A percentile compares a stretch with the other conserved stretches of the same genome.
Conservation (phyloP, 2,113 vertebrate species). For the Chionis minor region DNA sequence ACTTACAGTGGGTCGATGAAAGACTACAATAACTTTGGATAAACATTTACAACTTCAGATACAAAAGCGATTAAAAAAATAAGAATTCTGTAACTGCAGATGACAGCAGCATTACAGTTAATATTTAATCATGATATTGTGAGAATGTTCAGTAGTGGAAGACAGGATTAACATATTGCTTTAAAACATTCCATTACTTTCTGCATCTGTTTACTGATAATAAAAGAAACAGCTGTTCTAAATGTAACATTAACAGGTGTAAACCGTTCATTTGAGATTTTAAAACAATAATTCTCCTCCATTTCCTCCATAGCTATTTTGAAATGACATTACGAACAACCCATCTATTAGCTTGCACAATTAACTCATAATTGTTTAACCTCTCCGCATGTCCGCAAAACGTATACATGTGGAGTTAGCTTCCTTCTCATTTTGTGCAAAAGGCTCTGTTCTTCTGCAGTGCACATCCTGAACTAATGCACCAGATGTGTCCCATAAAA, state of each 20-base stretch:
- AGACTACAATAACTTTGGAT: neutral
- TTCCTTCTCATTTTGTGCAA: constrained; percentile 68
- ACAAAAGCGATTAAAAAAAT: constrained; percentile 28
- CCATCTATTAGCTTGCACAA: constrained; percentile 70
- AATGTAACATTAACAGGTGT: constrained; percentile 82
- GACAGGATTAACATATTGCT: constrained; percentile 81
- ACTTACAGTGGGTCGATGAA: neutral
- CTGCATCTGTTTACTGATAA: constrained; percentile 85
- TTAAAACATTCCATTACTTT: constrained; percentile 84
- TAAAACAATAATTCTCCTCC: constrained; percentile 71
- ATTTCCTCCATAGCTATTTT: constrained; percentile 69
- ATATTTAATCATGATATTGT: constrained; percentile 75
- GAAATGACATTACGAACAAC: constrained; percentile 66
- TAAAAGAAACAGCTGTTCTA: constrained; percentile 84
- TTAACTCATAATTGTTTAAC: constrained; percentile 66
- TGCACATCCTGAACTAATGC: constrained; percentile 79
- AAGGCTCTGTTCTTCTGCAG: constrained; percentile 71
- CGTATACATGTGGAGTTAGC: constrained; percentile 63
- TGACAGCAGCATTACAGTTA: constrained; percentile 73
- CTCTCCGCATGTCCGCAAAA: constrained; percentile 57
- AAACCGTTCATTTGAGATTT: constrained; percentile 74
- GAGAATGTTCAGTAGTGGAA: constrained; percentile 78
- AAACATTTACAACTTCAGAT: neutral
- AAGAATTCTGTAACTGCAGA: constrained; percentile 60
- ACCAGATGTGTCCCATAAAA: constrained; percentile 82